phyloP scores from a whole-genome alignment of 2,888 invertebrate species.

The Syritta pipiens region DNA sequence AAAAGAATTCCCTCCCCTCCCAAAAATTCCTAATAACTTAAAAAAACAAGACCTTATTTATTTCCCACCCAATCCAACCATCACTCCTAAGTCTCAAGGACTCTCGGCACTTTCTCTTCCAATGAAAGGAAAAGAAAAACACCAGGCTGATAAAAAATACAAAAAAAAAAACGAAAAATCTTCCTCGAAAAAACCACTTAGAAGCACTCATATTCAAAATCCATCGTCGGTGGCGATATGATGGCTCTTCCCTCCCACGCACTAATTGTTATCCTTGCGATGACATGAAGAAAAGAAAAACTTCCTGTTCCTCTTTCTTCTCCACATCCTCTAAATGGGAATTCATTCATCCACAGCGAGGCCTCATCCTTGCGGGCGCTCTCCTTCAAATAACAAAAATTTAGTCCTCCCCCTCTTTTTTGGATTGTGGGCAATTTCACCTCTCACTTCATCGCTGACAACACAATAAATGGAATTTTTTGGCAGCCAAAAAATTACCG shows the following conservation, averaged over 20 bases:
- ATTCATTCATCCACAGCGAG: conserved; percentile 33
- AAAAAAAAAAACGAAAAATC: neutral
- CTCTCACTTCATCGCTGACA: conserved; percentile 21
- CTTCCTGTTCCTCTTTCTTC: neutral
- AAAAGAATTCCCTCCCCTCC: too few relatives aligned
- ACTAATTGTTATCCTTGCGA: conserved; percentile 41
- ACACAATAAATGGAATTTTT: conserved; percentile 47
- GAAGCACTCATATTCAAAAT: conserved; percentile 49
- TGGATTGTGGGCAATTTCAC: conserved; percentile 41
- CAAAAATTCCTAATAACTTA: too few relatives aligned
- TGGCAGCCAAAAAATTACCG: conserved; percentile 49
- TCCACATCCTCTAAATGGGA: conserved; percentile 34
- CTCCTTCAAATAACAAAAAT: neutral
- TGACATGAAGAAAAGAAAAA: conserved; percentile 39
- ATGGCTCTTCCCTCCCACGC: neutral
- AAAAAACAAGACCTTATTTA: too few relatives aligned
- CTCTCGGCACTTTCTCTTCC: too few relatives aligned
- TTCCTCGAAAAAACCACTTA: conserved; percentile 45
- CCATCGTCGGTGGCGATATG: conserved; percentile 14
- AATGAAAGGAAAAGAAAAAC: neutral
- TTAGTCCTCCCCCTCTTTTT: conserved; percentile 4
- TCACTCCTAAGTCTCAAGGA: too few relatives aligned
- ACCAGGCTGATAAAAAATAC: neutral
- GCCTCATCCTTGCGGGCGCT: neutral
- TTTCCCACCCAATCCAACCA: too few relatives aligned